Evolutionary conservation across 2,888 invertebrate species (phyloP).

Genomic region (Drosophila pegasa): DNA sequence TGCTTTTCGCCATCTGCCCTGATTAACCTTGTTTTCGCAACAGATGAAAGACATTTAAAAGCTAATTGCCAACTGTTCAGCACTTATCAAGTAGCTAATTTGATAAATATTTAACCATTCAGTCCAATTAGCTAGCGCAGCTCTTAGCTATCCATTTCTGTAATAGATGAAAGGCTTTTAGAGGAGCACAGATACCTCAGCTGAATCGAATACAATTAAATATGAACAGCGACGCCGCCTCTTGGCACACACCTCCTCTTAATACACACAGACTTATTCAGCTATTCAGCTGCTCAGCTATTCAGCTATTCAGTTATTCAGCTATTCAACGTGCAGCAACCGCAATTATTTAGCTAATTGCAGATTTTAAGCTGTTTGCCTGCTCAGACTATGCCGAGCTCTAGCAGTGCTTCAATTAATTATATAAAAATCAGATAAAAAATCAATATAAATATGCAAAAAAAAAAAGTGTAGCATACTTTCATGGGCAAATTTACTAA

Average conservation of each 20-base stretch:
- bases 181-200: neutral
- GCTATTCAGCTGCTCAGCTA: neutral
- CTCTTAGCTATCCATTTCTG: neutral
- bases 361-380: neutral
- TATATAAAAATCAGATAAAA: neutral
- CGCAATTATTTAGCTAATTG: constrained; percentile 10
- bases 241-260: neutral
- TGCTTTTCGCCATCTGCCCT: neutral
- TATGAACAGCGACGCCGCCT: neutral
- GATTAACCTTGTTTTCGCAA: neutral
- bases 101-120: neutral
- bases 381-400: neutral
- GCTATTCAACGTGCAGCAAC: neutral
- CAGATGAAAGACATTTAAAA: neutral
- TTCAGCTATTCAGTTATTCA: neutral
- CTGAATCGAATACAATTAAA: neutral
- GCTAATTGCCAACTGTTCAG: neutral
- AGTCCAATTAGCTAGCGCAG: neutral
- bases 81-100: neutral
- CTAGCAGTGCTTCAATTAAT: neutral
- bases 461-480: constrained; percentile 40
- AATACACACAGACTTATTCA: neutral
- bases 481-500: constrained; percentile 29
- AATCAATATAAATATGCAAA: neutral
- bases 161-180: neutral